Percentiles rank a stretch among this genome's conserved stretches.
Conservation (phyloP, 1,140 invertebrate genomes). For the Bursaphelenchus mucronatus region DNA sequence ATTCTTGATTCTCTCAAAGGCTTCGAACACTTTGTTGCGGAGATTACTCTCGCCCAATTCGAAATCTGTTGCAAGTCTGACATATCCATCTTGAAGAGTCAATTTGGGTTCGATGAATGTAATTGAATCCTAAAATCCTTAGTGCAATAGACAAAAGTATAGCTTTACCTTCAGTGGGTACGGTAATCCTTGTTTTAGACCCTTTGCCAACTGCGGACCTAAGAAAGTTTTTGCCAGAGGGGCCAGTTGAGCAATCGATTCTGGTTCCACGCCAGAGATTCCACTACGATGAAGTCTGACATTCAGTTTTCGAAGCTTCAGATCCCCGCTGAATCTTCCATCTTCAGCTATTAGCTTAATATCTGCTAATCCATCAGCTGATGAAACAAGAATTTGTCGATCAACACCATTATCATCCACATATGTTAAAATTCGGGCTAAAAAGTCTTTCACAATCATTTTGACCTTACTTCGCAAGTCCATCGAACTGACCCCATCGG, state of each 20-base stretch:
- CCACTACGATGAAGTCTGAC: constrained; percentile 54
- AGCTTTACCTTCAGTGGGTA: constrained; percentile 42
- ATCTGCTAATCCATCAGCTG: constrained; percentile 58
- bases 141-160: background rate
- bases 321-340: constrained; percentile 49
- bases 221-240: constrained; percentile 59
- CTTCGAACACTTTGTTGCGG: constrained; percentile 45
- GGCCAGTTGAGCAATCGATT: constrained; percentile 52
- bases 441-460: background rate
- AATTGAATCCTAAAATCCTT: constrained; percentile 47
- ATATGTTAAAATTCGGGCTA: constrained; percentile 56
- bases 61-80: constrained; percentile 56
- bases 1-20: constrained; percentile 52
- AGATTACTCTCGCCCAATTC: constrained; percentile 45
- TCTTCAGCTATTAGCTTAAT: constrained; percentile 50
- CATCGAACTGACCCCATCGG: constrained; percentile 52
- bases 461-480: constrained; percentile 44
- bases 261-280: constrained; percentile 54
- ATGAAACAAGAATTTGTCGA: constrained; percentile 56
- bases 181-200: constrained; percentile 57
- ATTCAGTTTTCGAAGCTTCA: constrained; percentile 55
- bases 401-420: constrained; percentile 41
- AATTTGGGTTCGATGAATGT: constrained; percentile 51
- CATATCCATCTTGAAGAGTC: constrained; percentile 54
- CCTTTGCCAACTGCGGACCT: constrained; percentile 51